Base-by-base conservation (phyloP, 2,797 vertebrate species). In the Tadarida brasiliensis region DNA sequence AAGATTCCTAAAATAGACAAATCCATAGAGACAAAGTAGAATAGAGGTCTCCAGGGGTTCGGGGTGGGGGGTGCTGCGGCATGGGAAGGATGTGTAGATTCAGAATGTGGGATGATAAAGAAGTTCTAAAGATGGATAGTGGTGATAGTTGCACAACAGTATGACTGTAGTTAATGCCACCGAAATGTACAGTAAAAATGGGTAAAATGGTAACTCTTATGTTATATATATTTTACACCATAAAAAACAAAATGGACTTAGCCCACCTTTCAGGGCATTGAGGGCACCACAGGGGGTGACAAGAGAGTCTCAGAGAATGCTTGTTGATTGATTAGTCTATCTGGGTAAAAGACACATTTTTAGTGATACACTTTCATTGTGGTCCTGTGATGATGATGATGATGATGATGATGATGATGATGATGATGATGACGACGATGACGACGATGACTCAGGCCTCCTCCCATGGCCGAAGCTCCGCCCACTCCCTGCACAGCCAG, bases 301-400 rank as follows among this genome's bases (percentile, higher is more conserved):
- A 28, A 65, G 70, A 82, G 73, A 28, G 22, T 74, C 54, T 67
- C 30, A 51, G 77, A 88, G 67, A 73, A 68, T 30, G 51, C 15
- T 4, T 20, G 35, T 12, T 54, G 63, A 30, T 30, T 16, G 51
- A 30, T 16, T 7, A 47, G 3, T 16, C 24, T 28, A 1, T 67
- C 26, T 76, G 70, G n/a, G 54, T 86, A 61, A 80, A 86, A 87
- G 51, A 47, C 44, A 44, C 1, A 8, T 39, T 78, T 90, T 81
- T 71, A 77, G 24, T 51, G 85, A 80, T 44, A 35, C 10, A 10
- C 26, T 49, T 85, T 57, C 57, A 74, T 39, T 74, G 61, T n/a
- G 54, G 35, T 35, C 74, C 56, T n/a, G 0, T 0, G 39, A 19
- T 0, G 5, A 17, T 2, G n/a, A 6, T 8, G 2, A 20, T 2